Percentiles rank a stretch among this genome's conserved stretches.
These are phyloP conservation scores for Helicoverpa armigera DNA, from an alignment of 1,140 invertebrate genomes.

Conservation along the genomic window DNA sequence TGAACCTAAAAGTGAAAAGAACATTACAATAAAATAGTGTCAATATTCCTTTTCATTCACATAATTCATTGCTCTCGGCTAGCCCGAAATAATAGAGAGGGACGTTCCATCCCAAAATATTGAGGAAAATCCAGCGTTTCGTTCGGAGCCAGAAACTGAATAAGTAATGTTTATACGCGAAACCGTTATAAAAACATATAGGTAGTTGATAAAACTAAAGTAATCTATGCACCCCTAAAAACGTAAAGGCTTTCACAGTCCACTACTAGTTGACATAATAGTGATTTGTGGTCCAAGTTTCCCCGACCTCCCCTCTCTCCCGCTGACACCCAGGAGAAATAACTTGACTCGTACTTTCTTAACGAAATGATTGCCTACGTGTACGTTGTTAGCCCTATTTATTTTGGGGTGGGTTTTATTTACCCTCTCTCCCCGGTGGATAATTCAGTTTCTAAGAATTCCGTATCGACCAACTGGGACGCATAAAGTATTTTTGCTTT, in stretches of 20 bases:
- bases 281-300: constrained; percentile 69
- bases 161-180: constrained; percentile 13
- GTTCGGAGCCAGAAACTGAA: background rate
- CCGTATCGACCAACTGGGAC: constrained; percentile 77
- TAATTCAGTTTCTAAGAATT: constrained; percentile 83
- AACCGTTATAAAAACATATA: constrained; percentile 8
- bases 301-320: constrained; percentile 54
- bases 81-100: constrained; percentile 16
- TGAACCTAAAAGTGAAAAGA: background rate
- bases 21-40: constrained; percentile 13
- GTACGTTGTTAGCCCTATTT: constrained; percentile 79
- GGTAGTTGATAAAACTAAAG: constrained; percentile 21
- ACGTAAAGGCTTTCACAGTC: constrained; percentile 53
- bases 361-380: constrained; percentile 83
- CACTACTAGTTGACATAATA: constrained; percentile 68
- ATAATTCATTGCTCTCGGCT: background rate
- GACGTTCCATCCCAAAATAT: background rate
- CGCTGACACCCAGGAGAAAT: constrained; percentile 77
- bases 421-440: constrained; percentile 73
- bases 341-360: constrained; percentile 77
- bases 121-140: constrained; percentile 29
- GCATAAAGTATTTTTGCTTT: constrained; percentile 71
- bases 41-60: constrained; percentile 23
- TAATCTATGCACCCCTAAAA: constrained; percentile 49
- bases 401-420: constrained; percentile 78